Percentiles rank a stretch among this genome's conserved stretches.
These are phyloP conservation scores for Garrulus glandarius DNA, from an alignment of 2,797 vertebrate species.

Conservation along the genomic window DNA sequence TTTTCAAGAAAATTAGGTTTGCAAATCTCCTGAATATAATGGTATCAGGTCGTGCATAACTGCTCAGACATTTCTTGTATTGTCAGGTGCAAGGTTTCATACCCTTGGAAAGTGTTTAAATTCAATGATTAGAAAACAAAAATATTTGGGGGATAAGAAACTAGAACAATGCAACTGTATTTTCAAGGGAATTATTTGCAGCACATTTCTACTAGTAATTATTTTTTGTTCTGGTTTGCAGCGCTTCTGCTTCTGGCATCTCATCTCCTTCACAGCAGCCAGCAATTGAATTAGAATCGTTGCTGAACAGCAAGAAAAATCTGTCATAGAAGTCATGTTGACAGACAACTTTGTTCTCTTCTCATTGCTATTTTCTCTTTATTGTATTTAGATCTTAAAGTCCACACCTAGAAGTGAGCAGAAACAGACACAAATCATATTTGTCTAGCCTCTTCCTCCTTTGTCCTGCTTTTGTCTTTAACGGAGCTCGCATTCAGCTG, in stretches of 20 bases:
- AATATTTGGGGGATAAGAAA: conserved; percentile 20
- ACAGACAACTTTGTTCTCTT: conserved; percentile 62
- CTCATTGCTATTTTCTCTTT: conserved; percentile 47
- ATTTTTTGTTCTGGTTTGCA: conserved; percentile 69
- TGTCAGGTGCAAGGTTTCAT: neutral
- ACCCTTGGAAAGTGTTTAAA: neutral
- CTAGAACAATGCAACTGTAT: conserved; percentile 30
- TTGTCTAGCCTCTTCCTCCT: neutral
- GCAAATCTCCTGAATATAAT: neutral
- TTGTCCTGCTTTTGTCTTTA: conserved; percentile 40
- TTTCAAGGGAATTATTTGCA: conserved; percentile 60
- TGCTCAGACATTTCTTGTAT: neutral
- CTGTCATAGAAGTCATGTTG: conserved; percentile 65
- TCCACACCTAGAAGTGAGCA: conserved; percentile 23
- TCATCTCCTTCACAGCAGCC: conserved; percentile 72
- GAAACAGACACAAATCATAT: conserved; percentile 3
- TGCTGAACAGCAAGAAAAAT: conserved; percentile 68
- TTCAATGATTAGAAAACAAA: conserved; percentile 39
- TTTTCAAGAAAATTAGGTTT: conserved; percentile 27
- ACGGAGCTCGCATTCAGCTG: neutral
- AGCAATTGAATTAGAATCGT: conserved; percentile 69
- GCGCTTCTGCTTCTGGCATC: conserved; percentile 67
- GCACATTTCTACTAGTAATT: conserved; percentile 66
- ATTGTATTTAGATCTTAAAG: conserved; percentile 57
- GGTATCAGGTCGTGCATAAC: neutral